These are phyloP conservation scores for Drosophila cognata DNA, from an alignment of 2,888 invertebrate genomes.

Conservation along the genomic window DNA sequence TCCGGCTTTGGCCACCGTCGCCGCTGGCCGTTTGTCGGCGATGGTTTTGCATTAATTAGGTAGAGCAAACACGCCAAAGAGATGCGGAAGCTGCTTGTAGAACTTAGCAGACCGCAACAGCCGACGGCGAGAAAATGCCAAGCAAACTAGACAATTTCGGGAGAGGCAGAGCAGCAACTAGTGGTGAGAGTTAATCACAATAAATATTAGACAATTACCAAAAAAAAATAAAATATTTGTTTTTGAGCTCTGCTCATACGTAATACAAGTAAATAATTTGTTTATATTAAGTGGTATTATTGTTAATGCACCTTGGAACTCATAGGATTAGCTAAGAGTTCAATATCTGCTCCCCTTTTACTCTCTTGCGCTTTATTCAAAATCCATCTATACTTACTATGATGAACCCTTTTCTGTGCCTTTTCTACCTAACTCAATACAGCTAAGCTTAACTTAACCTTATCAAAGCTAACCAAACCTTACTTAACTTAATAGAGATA, in stretches of 20 bases:
- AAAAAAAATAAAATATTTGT: background rate
- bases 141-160: background rate
- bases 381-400: background rate
- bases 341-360: background rate
- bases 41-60: constrained; percentile 62
- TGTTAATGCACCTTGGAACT: background rate
- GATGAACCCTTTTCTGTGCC: background rate
- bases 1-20: constrained; percentile 62
- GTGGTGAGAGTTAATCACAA: background rate
- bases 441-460: background rate
- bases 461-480: background rate
- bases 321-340: background rate
- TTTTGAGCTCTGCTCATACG: background rate
- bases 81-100: constrained; percentile 19
- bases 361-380: background rate
- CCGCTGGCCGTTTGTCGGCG: constrained; percentile 74
- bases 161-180: background rate
- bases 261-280: background rate
- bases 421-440: background rate
- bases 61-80: constrained; percentile 33
- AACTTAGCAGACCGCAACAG: constrained; percentile 54
- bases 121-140: constrained; percentile 27
- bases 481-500: background rate
- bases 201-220: background rate
- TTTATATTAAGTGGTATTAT: background rate